Evolutionary conservation across 2,888 invertebrate species (phyloP).

Genomic region (Polyommatus iphigenia): DNA sequence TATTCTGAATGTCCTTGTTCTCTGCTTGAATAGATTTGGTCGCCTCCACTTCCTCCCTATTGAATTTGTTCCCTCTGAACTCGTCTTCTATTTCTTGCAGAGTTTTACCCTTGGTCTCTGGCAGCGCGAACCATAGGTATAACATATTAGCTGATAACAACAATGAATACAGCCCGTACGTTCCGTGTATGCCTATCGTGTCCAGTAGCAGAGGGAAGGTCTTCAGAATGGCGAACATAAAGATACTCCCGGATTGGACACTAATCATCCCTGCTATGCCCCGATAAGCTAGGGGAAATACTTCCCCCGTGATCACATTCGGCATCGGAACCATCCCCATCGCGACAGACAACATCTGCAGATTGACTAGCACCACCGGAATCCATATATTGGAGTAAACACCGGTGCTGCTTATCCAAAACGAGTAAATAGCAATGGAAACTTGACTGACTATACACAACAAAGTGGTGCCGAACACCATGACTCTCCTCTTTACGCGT

Average conservation of each 20-base stretch:
- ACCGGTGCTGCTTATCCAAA: slow-evolving; percentile 49
- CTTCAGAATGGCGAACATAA: slow-evolving; percentile 82
- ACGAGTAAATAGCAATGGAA: slow-evolving; percentile 68
- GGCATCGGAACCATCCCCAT: slow-evolving; percentile 83
- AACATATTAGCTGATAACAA: slow-evolving; percentile 73
- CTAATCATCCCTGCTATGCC: slow-evolving; percentile 82
- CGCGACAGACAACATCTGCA: slow-evolving; percentile 77
- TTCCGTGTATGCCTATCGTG: slow-evolving; percentile 73
- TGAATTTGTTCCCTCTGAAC: slow-evolving; percentile 61
- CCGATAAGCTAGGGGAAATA: slow-evolving; percentile 81
- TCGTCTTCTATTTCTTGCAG: slow-evolving; percentile 83
- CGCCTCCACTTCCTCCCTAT: slow-evolving; percentile 51
- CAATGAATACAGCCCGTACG: slow-evolving; percentile 80
- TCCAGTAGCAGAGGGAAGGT: slow-evolving; percentile 77
- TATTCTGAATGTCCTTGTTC: slow-evolving; percentile 52
- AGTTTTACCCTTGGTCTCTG: slow-evolving; percentile 84
- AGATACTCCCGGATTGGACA: slow-evolving; percentile 76
- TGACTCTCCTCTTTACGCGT: slow-evolving; percentile 78
- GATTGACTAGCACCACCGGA: slow-evolving; percentile 70
- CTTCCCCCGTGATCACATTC: slow-evolving; percentile 85
- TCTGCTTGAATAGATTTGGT: slow-evolving; percentile 53
- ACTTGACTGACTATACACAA: slow-evolving; percentile 80
- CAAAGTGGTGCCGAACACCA: slow-evolving; percentile 79
- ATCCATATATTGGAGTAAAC: slow-evolving; percentile 62
- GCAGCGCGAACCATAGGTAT: slow-evolving; percentile 77